Conservation (phyloP, 2,113 vertebrate genomes). For the Thalassarche chlororhynchos region DNA sequence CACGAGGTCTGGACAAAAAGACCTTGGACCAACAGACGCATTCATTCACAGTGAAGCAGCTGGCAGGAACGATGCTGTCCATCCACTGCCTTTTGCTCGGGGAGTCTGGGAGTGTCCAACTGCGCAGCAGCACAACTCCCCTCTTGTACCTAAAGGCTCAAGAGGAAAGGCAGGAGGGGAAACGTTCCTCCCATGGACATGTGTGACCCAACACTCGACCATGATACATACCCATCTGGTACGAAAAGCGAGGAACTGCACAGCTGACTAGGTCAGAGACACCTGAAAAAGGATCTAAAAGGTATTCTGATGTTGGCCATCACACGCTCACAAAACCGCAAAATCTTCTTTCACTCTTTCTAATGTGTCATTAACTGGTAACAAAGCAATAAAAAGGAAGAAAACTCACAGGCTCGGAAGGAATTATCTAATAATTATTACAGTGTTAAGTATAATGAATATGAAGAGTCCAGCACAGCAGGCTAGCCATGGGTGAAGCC, state of each 20-base stretch:
- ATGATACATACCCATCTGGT: neutral
- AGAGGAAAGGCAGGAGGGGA: neutral
- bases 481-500: neutral
- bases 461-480: neutral
- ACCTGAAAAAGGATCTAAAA: neutral
- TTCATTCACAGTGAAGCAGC: neutral
- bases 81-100: neutral
- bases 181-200: fast-evolving
- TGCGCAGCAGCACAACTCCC: neutral
- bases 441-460: neutral
- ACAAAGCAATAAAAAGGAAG: neutral
- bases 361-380: neutral
- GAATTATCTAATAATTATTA: neutral
- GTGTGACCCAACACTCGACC: neutral
- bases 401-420: neutral
- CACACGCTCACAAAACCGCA: neutral
- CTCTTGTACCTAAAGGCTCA: neutral
- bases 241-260: neutral
- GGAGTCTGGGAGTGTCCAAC: fast-evolving
- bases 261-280: neutral
- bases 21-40: neutral
- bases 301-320: neutral
- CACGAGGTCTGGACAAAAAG: neutral
- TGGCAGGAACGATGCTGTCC: neutral
- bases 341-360: neutral